Conservation (phyloP, 2,888 invertebrate species). For the Rhamnusium bicolor region DNA sequence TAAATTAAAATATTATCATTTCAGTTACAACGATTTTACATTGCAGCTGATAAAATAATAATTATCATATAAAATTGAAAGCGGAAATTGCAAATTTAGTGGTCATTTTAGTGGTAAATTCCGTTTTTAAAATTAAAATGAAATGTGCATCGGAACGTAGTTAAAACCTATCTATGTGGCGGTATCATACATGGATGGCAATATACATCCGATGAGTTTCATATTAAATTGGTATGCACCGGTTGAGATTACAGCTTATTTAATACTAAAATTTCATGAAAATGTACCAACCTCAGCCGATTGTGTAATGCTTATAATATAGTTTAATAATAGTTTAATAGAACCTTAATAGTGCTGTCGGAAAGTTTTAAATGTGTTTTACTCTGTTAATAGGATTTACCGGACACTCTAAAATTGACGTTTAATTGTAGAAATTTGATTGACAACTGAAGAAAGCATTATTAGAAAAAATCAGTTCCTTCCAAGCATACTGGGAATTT, state of each 20-base stretch:
- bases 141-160: constrained; percentile 62
- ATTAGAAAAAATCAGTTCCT: too few species aligned
- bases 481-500: too few species aligned
- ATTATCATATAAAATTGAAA: constrained; percentile 55
- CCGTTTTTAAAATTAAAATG: constrained; percentile 60
- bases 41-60: constrained; percentile 45
- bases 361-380: not conserved
- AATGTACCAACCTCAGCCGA: not conserved
- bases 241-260: constrained; percentile 59
- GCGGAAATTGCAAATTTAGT: constrained; percentile 60
- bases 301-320: constrained; percentile 3
- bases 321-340: not conserved
- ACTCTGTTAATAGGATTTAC: not conserved
- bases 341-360: constrained; percentile 12
- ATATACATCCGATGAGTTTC: constrained; percentile 63
- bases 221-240: constrained; percentile 64
- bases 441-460: too few species aligned
- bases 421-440: too few species aligned
- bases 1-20: not conserved
- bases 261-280: constrained; percentile 55
- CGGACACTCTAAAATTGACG: not conserved
- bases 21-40: not conserved
- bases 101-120: constrained; percentile 53
- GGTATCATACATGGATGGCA: constrained; percentile 52
- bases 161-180: constrained; percentile 57